Evolutionary conservation across 2,113 vertebrate species (phyloP), one percentile per base, ranked within the genome.

Genomic region (Dunckerocampus dactyliophorus): DNA sequence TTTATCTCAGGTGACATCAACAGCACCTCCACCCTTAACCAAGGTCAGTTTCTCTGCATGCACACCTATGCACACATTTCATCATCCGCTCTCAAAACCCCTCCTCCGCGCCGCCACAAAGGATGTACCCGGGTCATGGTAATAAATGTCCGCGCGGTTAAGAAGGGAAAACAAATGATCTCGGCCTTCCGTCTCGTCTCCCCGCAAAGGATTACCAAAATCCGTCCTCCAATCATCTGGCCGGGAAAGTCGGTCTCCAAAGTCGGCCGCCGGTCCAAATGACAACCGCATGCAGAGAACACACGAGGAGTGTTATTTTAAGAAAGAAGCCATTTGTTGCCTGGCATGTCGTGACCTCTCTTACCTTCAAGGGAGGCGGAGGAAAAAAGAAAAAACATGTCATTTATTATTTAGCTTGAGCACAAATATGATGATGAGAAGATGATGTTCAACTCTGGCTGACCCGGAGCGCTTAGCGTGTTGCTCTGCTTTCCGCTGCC

Each of bases 1-100:
- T 99, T 99, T 95, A 99, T 99, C 94, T 99, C 97, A 96, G 97
- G 97, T 95, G 97, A 99, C 94, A 98, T 99, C 94, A 98, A 98
- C 95, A 99, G 97, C 91, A 97, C 97, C 91, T 99, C 97, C 89
- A 98, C 96, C 85, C 96, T 99, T 93, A 99, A 99, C 91, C 97
- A 98, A 98, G 97, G 97, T 99, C 93, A 98, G 95, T 97, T 66
- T 74, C 74, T 84, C 77, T 85, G 54, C 75, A 73, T 61, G 65
- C 80, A 74, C 74, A 75, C 74, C 66, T 75, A 75, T 59, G 65
- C 83, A 83, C 81, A 82, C 76, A 74, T 81, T 82, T 79, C 74
- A 84, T 84, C 79, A 85, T 66, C 42, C 66, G 19, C 63, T 80
- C n/a, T 81, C 77, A 82, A 80, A 85, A 79, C 78, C 81, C 43